Percentiles rank a stretch among this genome's conserved stretches.
These are phyloP conservation scores for Rapana venosa DNA, from an alignment of 2,888 invertebrate species.

Conservation along the genomic window DNA sequence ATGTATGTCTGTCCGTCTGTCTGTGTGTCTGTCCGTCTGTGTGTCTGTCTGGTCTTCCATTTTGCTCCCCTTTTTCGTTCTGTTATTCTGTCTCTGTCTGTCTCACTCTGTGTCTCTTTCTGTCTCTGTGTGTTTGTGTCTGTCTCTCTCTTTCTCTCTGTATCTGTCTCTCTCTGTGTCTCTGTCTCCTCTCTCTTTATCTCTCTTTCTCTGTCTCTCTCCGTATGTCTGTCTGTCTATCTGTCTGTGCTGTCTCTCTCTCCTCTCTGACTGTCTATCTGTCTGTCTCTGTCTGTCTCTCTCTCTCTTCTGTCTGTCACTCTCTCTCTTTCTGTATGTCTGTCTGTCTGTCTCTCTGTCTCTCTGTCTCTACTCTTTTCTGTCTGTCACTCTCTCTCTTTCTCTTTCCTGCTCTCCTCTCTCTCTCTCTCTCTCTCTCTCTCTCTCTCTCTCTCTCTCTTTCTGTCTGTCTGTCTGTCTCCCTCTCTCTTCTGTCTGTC, in stretches of 20 bases:
- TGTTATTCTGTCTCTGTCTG: too few relatives aligned
- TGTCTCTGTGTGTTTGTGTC: too few relatives aligned
- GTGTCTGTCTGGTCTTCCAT: too few relatives aligned
- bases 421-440: constrained; percentile 3
- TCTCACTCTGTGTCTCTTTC: too few relatives aligned
- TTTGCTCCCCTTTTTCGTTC: too few relatives aligned
- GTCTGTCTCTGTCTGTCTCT: too few relatives aligned
- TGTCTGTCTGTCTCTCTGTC: neutral
- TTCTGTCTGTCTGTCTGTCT: neutral
- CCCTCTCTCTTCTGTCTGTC: neutral
- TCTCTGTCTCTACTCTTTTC: neutral
- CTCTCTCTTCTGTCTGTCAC: neutral
- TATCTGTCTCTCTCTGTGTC: too few relatives aligned
- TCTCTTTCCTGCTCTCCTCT: neutral
- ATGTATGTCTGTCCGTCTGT: too few relatives aligned
- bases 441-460: constrained; percentile 1
- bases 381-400: neutral
- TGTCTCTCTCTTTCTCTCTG: neutral
- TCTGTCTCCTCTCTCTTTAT: too few relatives aligned
- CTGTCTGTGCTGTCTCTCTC: too few relatives aligned
- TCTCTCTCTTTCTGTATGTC: neutral
- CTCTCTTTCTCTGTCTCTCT: constrained; percentile 1
- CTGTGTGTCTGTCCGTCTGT: too few relatives aligned
- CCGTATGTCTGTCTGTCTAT: neutral
- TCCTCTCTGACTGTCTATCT: too few relatives aligned